Base-by-base conservation (phyloP, 2,797 vertebrate genomes). In the Mergus octosetaceus region DNA sequence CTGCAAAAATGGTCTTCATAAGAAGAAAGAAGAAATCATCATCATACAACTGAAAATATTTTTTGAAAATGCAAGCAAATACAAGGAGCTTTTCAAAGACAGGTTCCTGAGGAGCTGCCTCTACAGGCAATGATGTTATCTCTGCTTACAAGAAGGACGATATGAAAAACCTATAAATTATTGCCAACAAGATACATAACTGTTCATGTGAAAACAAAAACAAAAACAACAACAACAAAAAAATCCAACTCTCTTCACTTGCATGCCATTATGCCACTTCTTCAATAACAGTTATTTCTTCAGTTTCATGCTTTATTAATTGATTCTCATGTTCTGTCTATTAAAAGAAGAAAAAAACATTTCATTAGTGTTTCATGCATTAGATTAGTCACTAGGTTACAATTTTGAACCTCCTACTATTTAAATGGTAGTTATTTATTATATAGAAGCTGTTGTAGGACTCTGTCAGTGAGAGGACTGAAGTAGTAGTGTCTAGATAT, bases 211-310 rank as follows among this genome's bases (percentile, higher is more conserved):
- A 20, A 34, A 89, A 25, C 22, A 49, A 49, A 25, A 49, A 8
- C 18, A 47, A 45, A 7, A 6, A 43, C n/a, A n/a, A n/a, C n/a
- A n/a, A n/a, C n/a, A 41, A 41, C 41, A 45, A 47, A 22, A 47
- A 13, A 49, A 13, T 49, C 24, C 7, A 7, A 49, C 18, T 87
- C 1, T 0, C 80, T 89, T 92, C 66, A 74, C 22, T 80, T 74
- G 25, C 11, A 43, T 53, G 56, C 22, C 21, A n/a, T 83, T 83
- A 91, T 2, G 5, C 15, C 24, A 49, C 41, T 77, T 96, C 87
- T 91, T 97, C 90, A 76, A 88, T 34, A 47, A 56, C 0, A 51
- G 38, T 58, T 80, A 45, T 53, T 75, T 96, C 94, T 95, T 95
- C 95, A 19, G 30, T 60, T 94, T 53, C 88, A 24, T 57, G 3